Percentiles rank a stretch among this genome's conserved stretches.
phyloP scores from a whole-genome alignment of 2,113 vertebrate genomes.

The Illadopsis cleaveri region DNA sequence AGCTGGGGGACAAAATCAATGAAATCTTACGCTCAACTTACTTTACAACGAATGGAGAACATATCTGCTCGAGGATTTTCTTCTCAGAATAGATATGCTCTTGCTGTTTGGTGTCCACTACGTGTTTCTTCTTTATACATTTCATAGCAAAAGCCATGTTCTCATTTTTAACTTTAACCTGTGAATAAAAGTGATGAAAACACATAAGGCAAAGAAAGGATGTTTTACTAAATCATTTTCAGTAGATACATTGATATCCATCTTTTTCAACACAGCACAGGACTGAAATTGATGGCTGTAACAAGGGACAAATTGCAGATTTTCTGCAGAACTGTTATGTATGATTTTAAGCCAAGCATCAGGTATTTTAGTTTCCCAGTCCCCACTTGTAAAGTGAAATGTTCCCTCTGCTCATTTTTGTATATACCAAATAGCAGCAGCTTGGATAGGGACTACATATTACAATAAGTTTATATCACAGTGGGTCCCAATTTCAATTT shows the following conservation, averaged over 20 bases:
- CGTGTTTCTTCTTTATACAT: constrained; percentile 90
- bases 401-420: not conserved
- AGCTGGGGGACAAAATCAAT: not conserved
- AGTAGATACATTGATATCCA: not conserved
- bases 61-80: constrained; percentile 85
- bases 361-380: not conserved
- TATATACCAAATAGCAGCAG: not conserved
- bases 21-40: constrained; percentile 24
- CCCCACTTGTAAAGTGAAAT: not conserved
- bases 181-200: not conserved
- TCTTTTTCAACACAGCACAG: not conserved
- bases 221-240: not conserved
- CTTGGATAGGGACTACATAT: not conserved
- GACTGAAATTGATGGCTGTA: not conserved
- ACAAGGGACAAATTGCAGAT: not conserved
- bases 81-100: constrained; percentile 94
- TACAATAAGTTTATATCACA: not conserved
- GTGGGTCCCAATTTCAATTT: not conserved
- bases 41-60: constrained; percentile 88
- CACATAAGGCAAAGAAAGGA: not conserved
- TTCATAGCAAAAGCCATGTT: constrained; percentile 89
- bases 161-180: constrained; percentile 93
- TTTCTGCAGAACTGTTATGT: not conserved
- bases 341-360: not conserved
- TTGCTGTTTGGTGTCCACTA: constrained; percentile 91